Conservation (phyloP, 2,888 invertebrate species). For the Pomacea canaliculata region DNA sequence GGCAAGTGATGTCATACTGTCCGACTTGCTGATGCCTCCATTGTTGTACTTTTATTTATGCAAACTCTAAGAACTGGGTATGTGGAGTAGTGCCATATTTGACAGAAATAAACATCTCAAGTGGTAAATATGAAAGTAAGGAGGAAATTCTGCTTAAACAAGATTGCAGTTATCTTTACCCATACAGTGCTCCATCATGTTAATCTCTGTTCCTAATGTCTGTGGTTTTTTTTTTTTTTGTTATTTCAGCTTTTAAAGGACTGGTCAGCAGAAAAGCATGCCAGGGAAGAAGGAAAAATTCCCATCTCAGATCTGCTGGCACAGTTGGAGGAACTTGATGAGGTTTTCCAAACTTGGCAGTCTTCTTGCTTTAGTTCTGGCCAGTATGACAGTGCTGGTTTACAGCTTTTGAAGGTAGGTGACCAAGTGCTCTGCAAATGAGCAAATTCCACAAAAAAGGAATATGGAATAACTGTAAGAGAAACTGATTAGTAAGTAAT, state of each 20-base stretch:
- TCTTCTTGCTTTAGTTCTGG: background rate
- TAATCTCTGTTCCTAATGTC: too few relatives aligned
- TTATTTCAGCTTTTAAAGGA: background rate
- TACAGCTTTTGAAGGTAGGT: constrained; percentile 6
- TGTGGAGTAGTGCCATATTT: too few relatives aligned
- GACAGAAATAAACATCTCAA: too few relatives aligned
- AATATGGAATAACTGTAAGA: background rate
- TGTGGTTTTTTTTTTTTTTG: background rate
- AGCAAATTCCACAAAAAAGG: too few relatives aligned
- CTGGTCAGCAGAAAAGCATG: background rate
- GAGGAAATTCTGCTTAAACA: too few relatives aligned
- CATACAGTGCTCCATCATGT: too few relatives aligned
- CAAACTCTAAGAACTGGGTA: too few relatives aligned
- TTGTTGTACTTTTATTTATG: too few relatives aligned
- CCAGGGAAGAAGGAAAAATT: background rate
- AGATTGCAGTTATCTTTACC: too few relatives aligned
- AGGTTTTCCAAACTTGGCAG: constrained; percentile 45
- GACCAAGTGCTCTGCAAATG: background rate
- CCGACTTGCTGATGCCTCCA: background rate
- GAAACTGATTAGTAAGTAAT: too few relatives aligned
- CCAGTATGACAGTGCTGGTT: background rate
- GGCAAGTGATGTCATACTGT: background rate
- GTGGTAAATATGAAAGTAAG: too few relatives aligned
- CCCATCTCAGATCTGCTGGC: constrained; percentile 36
- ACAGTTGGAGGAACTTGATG: constrained; percentile 44